Evolutionary conservation across 2,797 vertebrate species (phyloP).

Genomic region (Hydrophis major): DNA sequence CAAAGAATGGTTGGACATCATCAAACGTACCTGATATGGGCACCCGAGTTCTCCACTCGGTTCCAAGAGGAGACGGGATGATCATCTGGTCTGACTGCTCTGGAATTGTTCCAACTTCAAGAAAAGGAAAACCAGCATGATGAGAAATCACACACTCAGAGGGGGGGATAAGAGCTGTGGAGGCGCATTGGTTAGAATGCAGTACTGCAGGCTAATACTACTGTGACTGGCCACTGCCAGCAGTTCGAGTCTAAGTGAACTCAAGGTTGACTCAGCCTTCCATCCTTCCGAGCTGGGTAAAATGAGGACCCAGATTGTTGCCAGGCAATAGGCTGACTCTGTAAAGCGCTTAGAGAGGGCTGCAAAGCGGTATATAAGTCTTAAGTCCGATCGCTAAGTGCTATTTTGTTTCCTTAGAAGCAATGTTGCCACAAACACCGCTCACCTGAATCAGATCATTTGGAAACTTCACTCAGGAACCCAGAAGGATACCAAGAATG

Average conservation of each 20-base stretch:
- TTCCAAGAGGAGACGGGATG: slow-evolving; percentile 67
- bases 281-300: background rate
- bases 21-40: slow-evolving; percentile 62
- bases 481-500: background rate
- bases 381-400: background rate
- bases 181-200: background rate
- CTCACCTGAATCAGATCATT: background rate
- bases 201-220: background rate
- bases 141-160: background rate
- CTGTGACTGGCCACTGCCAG: background rate
- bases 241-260: background rate
- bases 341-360: background rate
- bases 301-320: background rate
- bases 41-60: slow-evolving; percentile 66
- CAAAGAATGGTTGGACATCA: background rate
- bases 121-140: background rate
- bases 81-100: slow-evolving; percentile 75
- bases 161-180: background rate
- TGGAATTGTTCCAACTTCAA: slow-evolving; percentile 82
- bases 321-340: background rate
- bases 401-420: background rate
- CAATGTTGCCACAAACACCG: background rate
- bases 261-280: background rate
- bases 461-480: background rate
- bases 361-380: background rate